These are phyloP conservation scores for Silurus asotus DNA, from an alignment of 2,113 vertebrate species.

Conservation along the genomic window DNA sequence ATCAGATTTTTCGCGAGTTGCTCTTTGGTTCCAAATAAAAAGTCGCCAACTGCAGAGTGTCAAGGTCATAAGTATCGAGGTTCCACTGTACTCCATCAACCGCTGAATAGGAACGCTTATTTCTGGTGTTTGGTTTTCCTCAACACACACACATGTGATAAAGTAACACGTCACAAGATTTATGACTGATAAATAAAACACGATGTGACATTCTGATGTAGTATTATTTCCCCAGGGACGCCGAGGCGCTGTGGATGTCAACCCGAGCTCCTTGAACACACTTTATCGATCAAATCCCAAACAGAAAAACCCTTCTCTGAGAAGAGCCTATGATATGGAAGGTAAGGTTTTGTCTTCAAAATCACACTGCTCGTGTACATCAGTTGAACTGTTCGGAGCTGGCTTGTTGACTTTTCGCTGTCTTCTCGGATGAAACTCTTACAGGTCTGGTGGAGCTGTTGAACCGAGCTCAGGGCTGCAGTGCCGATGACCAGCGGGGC, in stretches of 20 bases:
- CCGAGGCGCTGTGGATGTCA: constrained; percentile 48
- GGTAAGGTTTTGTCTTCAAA: constrained; percentile 33
- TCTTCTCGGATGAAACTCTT: background rate
- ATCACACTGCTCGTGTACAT: background rate
- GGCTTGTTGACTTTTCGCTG: background rate
- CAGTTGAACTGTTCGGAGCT: background rate
- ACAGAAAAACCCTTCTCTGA: constrained; percentile 48
- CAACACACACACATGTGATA: too few relatives aligned
- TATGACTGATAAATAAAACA: background rate
- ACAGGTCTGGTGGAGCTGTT: constrained; percentile 82
- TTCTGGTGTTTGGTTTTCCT: too few relatives aligned
- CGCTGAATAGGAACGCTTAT: too few relatives aligned
- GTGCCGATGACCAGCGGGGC: constrained; percentile 83
- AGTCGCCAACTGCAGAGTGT: too few relatives aligned
- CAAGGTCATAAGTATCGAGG: too few relatives aligned
- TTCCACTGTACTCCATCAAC: too few relatives aligned
- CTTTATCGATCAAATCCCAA: constrained; percentile 41
- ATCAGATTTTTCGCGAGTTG: too few relatives aligned
- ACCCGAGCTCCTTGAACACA: constrained; percentile 8
- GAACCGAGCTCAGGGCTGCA: constrained; percentile 78
- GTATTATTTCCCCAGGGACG: constrained; percentile 43
- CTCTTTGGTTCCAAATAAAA: too few relatives aligned
- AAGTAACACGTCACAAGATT: too few relatives aligned
- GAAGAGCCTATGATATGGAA: constrained; percentile 59
- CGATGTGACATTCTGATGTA: background rate